A percentile compares a stretch with the other conserved stretches of the same genome.
These are phyloP conservation scores for Limnephilus marmoratus DNA, from an alignment of 2,888 invertebrate species.

Conservation along the genomic window DNA sequence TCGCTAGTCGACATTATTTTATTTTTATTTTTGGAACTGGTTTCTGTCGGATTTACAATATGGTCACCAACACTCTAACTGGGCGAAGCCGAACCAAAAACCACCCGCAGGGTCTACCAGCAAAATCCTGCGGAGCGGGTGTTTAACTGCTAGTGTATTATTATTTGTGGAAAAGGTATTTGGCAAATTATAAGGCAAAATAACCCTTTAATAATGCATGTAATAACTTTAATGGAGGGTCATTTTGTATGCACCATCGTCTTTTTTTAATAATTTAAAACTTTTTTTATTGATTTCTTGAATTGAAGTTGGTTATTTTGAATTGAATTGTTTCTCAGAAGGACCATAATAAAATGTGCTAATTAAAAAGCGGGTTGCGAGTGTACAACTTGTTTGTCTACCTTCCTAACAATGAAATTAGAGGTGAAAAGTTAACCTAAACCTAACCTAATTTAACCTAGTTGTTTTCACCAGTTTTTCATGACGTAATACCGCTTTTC, in stretches of 20 bases:
- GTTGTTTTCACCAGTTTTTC: no score
- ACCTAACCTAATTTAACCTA: no score
- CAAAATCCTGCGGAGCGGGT: no score
- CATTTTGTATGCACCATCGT: neutral
- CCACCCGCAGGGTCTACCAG: no score
- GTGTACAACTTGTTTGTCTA: neutral
- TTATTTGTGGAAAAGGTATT: neutral
- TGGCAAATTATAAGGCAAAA: neutral
- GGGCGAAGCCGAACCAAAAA: no score
- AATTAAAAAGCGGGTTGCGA: neutral
- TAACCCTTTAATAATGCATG: neutral
- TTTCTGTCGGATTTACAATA: no score
- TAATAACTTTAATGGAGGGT: neutral
- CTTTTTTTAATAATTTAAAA: neutral
- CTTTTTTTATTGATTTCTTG: neutral
- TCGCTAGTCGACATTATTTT: no score
- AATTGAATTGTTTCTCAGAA: neutral
- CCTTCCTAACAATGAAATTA: neutral
- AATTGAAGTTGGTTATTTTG: neutral
- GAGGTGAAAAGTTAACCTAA: neutral
- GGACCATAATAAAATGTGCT: neutral
- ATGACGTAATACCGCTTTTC: no score
- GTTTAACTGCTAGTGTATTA: neutral
- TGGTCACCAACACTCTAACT: no score
- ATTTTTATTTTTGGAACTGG: no score